Evolutionary conservation across 2,797 vertebrate genomes (phyloP), one percentile per base, ranked within the genome.

Genomic region (Hypotaenidia okinawae): DNA sequence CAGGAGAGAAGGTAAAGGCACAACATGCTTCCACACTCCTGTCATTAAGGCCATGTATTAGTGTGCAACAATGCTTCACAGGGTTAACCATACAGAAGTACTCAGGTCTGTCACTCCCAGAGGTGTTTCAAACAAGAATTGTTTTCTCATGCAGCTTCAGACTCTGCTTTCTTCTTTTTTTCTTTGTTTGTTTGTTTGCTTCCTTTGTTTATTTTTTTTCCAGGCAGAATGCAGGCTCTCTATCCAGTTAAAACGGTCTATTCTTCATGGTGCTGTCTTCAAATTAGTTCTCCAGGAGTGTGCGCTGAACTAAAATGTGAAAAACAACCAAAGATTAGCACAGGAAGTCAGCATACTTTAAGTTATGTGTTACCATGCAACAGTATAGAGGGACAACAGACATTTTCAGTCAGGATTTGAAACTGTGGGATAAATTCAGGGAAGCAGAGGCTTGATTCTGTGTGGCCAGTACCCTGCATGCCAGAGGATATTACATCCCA

Each of bases 241-340:
- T 91, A 52, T 97, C 87, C 95, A 95, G 90, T 95, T 96, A 80
- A 93, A 80, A 32, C 41, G 39, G 33, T 90, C 74, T 95, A 69
- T 43, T 87, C 79, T 92, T 95, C 81, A 84, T 37, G 52, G 28
- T 6, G n/a, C 51, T 78, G 91, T 78, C 73, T 68, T 82, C 45
- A 37, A 35, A 54, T 87, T 84, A 97, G 67, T 97, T 97, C 84
- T 97, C 94, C 80, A 98, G 89, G 89, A 98, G 97, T 1, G 95
- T 97, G 63, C 85, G 95, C 45, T 98, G 97, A 92, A 96, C 97
- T 98, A 57, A 66, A 94, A 92, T 64, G 76, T 7, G 30, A 93
- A 69, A 93, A 93, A 23, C 39, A 88, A 63, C 17, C 82, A 35
- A 54, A 67, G 59, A 41, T 95, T 41, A 94, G 45, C 14, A 51